A percentile compares a stretch with the other conserved stretches of the same genome.
phyloP scores from a whole-genome alignment of 2,113 vertebrate species.

The Corydoras maculifer region DNA sequence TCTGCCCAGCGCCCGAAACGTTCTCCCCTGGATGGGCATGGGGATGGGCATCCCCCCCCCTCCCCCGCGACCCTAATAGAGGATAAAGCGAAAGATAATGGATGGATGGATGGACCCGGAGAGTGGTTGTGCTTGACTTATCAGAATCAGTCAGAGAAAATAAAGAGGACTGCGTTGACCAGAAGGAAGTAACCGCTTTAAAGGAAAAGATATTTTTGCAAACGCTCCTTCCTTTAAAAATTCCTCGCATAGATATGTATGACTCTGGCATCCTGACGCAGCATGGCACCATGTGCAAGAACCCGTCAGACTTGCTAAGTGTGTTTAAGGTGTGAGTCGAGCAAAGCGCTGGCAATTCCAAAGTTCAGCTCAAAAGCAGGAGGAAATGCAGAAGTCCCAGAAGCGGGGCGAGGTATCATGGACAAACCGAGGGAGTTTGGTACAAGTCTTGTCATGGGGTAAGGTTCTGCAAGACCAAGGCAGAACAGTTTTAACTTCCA shows the following conservation, averaged over 20 bases:
- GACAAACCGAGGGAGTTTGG: background rate
- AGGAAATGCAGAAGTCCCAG: background rate
- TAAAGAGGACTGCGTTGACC: background rate
- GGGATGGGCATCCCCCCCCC: no score
- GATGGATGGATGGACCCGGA: no score
- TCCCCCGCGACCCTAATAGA: no score
- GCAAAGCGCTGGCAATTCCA: conserved; percentile 1
- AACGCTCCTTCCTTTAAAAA: no score
- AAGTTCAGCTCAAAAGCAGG: conserved; percentile 7
- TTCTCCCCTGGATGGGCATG: no score
- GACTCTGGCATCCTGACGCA: background rate
- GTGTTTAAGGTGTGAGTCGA: conserved; percentile 25
- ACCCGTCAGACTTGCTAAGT: conserved; percentile 38
- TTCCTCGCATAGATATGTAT: background rate
- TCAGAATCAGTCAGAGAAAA: background rate
- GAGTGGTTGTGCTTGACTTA: conserved; percentile 10
- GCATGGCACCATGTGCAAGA: background rate
- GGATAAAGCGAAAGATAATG: no score
- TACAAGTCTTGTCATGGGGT: background rate
- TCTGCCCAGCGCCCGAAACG: no score
- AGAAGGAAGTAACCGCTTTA: background rate
- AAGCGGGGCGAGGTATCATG: background rate
- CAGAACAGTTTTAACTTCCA: background rate
- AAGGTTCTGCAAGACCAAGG: background rate
- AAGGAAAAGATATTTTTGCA: background rate